Conservation (phyloP, 2,888 invertebrate species). For the Herminia tarsipennalis region DNA sequence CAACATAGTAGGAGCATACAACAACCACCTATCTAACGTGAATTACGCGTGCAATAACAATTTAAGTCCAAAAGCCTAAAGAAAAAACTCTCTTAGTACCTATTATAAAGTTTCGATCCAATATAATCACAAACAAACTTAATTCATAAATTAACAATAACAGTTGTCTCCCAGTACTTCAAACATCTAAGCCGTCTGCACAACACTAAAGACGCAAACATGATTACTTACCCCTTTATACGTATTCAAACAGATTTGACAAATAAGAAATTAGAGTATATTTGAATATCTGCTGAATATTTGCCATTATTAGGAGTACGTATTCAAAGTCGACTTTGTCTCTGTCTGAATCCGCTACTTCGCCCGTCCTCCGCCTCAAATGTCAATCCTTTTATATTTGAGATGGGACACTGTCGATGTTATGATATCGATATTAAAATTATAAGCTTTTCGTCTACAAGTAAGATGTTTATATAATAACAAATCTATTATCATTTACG, state of each 20-base stretch:
- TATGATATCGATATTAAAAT: conserved; percentile 19
- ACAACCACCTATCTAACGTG: too few species aligned
- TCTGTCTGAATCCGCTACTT: conserved; percentile 76
- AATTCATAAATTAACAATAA: too few species aligned
- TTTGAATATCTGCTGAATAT: conserved; percentile 70
- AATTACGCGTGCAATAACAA: too few species aligned
- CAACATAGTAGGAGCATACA: too few species aligned
- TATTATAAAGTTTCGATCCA: too few species aligned
- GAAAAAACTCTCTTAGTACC: too few species aligned
- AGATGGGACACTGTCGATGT: conserved; percentile 42
- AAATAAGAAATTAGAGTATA: conserved; percentile 50
- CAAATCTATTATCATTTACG: too few species aligned
- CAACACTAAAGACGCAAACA: conserved; percentile 1
- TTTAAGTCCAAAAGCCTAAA: too few species aligned
- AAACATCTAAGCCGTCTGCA: too few species aligned
- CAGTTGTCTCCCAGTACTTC: too few species aligned
- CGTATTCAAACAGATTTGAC: conserved; percentile 35
- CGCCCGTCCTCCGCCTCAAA: conserved; percentile 74
- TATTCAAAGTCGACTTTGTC: conserved; percentile 72
- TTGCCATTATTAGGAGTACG: conserved; percentile 69
- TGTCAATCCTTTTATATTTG: conserved; percentile 83
- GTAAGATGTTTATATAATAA: too few species aligned
- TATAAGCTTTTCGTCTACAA: not conserved
- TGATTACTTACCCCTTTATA: conserved; percentile 11
- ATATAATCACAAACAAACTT: too few species aligned